These are phyloP conservation scores for Eupsittula cactorum DNA, from an alignment of 2,113 vertebrate genomes.

Conservation along the genomic window DNA sequence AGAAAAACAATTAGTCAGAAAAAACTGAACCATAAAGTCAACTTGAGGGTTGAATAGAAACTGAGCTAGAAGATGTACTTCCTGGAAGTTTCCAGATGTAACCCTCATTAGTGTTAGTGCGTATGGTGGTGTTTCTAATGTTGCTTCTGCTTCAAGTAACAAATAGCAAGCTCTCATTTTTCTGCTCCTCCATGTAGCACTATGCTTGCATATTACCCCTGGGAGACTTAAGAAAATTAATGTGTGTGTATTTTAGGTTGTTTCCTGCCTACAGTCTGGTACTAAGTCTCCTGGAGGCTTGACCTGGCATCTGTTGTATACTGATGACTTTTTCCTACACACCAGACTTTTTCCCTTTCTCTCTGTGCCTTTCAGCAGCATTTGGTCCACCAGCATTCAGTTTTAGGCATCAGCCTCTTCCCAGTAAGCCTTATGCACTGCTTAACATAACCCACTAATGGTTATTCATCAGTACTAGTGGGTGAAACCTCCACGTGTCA, in stretches of 20 bases:
- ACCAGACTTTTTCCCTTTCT: neutral
- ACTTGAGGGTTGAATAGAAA: neutral
- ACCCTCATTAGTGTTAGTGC: neutral
- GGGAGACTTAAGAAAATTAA: neutral
- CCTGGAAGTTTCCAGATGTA: neutral
- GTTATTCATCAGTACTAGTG: neutral
- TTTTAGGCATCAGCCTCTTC: neutral
- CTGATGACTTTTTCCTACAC: neutral
- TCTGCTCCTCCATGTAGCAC: neutral
- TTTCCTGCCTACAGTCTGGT: neutral
- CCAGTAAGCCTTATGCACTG: neutral
- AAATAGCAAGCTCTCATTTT: neutral
- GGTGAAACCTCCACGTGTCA: neutral
- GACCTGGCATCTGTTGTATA: neutral
- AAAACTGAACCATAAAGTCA: neutral
- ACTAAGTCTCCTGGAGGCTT: neutral
- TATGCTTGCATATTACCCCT: neutral
- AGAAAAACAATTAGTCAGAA: neutral
- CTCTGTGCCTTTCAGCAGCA: neutral
- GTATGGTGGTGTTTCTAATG: neutral
- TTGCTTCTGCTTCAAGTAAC: neutral
- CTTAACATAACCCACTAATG: neutral
- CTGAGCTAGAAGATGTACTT: neutral
- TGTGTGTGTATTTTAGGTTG: neutral
- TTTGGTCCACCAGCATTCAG: neutral